A percentile compares a stretch with the other conserved stretches of the same genome.
These are phyloP conservation scores for Oligia latruncula DNA, from an alignment of 2,888 invertebrate genomes.

Conservation along the genomic window DNA sequence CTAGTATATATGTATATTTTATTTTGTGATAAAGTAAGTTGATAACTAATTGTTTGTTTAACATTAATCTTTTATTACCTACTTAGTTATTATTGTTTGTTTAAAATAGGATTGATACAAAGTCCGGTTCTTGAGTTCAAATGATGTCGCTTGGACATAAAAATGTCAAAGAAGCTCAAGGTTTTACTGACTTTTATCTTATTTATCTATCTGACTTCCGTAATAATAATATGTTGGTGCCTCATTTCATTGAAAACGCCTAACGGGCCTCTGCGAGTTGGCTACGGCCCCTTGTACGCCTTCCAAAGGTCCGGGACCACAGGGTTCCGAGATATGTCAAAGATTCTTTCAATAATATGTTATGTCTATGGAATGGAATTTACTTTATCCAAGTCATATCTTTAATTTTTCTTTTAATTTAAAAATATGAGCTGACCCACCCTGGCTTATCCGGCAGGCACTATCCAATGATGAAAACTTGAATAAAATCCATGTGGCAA, in stretches of 20 bases:
- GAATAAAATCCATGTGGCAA: background rate
- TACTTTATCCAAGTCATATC: background rate
- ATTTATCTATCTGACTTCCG: constrained; percentile 7
- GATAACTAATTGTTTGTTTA: constrained; percentile 22
- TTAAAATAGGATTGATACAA: constrained; percentile 16
- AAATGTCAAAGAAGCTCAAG: constrained; percentile 32
- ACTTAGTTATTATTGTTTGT: constrained; percentile 29
- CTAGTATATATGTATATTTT: constrained; percentile 5
- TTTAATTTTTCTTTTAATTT: background rate
- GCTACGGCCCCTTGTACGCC: too few relatives aligned
- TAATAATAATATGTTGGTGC: background rate
- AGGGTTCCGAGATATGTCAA: too few relatives aligned
- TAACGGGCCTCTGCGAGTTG: too few relatives aligned
- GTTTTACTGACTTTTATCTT: constrained; percentile 48
- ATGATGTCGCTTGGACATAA: constrained; percentile 19
- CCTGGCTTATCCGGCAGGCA: background rate
- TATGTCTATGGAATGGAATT: background rate
- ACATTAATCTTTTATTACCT: constrained; percentile 17
- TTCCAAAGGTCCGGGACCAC: too few relatives aligned
- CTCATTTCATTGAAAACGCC: too few relatives aligned
- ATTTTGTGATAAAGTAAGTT: constrained; percentile 9
- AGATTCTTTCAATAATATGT: background rate
- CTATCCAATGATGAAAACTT: background rate
- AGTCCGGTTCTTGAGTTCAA: constrained; percentile 42
- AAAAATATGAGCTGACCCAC: background rate